Evolutionary conservation across 2,113 vertebrate genomes (phyloP), one percentile per base, ranked within the genome.

Genomic region (Aegithalos caudatus): DNA sequence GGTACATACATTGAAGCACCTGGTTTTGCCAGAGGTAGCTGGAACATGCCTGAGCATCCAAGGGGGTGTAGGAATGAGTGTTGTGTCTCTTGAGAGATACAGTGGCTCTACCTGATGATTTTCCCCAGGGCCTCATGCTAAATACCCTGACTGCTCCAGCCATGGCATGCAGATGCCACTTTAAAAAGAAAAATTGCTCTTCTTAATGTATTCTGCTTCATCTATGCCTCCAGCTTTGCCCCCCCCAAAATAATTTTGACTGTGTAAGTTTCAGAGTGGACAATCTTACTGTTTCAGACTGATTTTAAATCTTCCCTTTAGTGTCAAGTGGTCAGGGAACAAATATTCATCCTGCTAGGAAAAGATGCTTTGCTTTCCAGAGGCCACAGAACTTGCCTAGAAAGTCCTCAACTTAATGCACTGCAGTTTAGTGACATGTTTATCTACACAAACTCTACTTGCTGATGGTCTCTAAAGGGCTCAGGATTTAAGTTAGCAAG

Each of bases 271-370:
- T 91, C 69, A 35, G 35, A 81, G 48, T 50, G 82, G 89, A 64
- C 81, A 91, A 80, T 77, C 33, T 81, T 64, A n/a, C 57, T 76
- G 58, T 79, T 85, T 92, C 37, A 47, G 50, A 7, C 71, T 70
- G 89, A 81, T 89, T 87, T 95, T 61, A 91, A 72, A 92, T 95
- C 61, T 92, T 92, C 45, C 65, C 37, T 84, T 91, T 87, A 57
- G 81, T 78, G 73, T 84, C 89, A 76, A 7, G 1, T 65, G n/a
- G 69, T 64, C 57, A 66, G 61, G 51, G 76, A 92, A 84, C 51
- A 96, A 86, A 51, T 66, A 76, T 85, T 81, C 93, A 79, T 89
- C 66, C 91, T 64, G 24, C 38, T 91, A 93, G 91, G 74, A 54
- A 82, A 65, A 64, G 86, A 89, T 79, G 12, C 83, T 44, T 89